Conservation (phyloP, 2,113 vertebrate genomes). For the Panurus biarmicus region DNA sequence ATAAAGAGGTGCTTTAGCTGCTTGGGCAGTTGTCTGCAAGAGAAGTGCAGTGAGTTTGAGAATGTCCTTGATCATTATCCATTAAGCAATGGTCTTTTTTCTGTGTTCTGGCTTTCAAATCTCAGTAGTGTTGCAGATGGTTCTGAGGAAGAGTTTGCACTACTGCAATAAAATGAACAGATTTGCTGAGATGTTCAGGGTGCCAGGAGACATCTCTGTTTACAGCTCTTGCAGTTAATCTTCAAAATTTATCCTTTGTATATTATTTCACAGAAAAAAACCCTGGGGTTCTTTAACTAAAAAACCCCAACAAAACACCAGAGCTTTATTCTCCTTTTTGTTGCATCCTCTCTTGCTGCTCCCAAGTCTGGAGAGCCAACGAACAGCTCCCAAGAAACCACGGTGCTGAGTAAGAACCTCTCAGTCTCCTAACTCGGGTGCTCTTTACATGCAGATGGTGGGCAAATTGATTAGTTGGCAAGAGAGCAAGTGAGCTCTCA, state of each 20-base stretch:
- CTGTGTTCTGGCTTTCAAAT: background rate
- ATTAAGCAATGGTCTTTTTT: background rate
- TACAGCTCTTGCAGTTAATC: background rate
- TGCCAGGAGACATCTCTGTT: background rate
- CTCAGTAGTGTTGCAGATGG: background rate
- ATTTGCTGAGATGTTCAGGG: background rate
- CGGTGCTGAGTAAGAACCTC: background rate
- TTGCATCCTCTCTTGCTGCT: background rate
- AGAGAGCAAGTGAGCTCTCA: background rate
- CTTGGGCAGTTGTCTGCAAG: background rate
- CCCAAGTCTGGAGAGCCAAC: background rate
- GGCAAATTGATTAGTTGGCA: background rate
- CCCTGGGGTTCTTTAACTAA: background rate
- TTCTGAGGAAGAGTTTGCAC: background rate
- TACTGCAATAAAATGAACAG: conserved; percentile 4
- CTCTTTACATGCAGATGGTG: background rate
- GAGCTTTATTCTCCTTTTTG: background rate
- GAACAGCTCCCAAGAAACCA: background rate
- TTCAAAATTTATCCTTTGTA: background rate
- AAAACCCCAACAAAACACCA: background rate
- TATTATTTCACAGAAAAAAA: background rate
- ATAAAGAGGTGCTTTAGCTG: background rate
- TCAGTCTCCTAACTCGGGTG: background rate
- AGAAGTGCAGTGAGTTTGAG: background rate
- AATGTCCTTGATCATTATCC: background rate